phyloP scores from a whole-genome alignment of 1,140 invertebrate genomes.

The Drosophila ananassae region DNA sequence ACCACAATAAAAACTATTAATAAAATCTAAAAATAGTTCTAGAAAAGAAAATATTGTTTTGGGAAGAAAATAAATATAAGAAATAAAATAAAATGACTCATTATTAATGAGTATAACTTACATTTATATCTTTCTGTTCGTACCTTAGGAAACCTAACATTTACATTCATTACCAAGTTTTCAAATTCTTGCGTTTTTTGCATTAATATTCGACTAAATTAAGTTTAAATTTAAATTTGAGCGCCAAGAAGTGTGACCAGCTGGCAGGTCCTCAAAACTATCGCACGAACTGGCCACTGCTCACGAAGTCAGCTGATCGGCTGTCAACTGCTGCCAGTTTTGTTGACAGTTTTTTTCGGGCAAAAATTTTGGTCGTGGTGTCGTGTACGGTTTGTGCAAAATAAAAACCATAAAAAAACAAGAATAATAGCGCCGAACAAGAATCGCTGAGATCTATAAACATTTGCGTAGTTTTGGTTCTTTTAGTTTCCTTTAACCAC shows the following conservation, averaged over 20 bases:
- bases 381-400: constrained; percentile 30
- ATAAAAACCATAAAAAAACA: constrained; percentile 42
- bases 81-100: no score
- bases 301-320: constrained; percentile 6
- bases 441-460: constrained; percentile 22
- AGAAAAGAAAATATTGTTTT: background rate
- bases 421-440: constrained; percentile 27
- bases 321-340: constrained; percentile 20
- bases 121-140: no score
- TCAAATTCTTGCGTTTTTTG: background rate
- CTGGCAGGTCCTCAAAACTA: background rate
- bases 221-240: background rate
- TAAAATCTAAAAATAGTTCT: background rate
- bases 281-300: background rate
- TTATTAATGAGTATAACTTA: no score
- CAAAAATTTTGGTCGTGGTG: constrained; percentile 33
- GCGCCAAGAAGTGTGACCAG: background rate
- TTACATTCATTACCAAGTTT: background rate
- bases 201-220: background rate
- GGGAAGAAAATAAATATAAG: no score
- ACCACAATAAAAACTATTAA: background rate
- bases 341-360: constrained; percentile 38
- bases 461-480: constrained; percentile 72
- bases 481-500: constrained; percentile 71
- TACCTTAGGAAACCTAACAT: background rate